Percentiles rank a stretch among this genome's conserved stretches.
These are phyloP conservation scores for Trichogramma dendrolimi DNA, from an alignment of 2,888 invertebrate species.

Conservation along the genomic window DNA sequence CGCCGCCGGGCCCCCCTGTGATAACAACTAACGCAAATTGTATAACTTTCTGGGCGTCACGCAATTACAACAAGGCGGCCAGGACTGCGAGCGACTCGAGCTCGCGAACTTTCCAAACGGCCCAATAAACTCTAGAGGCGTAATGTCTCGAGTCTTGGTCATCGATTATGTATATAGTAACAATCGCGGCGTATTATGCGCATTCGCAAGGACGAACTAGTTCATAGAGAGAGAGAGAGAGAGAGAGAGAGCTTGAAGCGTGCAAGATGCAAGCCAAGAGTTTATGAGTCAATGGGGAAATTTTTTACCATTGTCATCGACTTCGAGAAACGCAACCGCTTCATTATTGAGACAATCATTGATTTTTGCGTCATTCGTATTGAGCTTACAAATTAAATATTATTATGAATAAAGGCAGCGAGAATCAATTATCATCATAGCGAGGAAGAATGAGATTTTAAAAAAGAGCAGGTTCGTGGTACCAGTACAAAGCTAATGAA, in stretches of 20 bases:
- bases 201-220: not conserved
- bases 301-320: not conserved
- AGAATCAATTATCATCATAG: too few relatives aligned
- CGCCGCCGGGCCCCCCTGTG: conserved; percentile 1
- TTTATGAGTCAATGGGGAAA: not conserved
- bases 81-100: conserved; percentile 3
- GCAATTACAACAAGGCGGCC: conserved; percentile 17
- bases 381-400: too few relatives aligned
- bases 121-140: conserved; percentile 11
- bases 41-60: conserved; percentile 19
- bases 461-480: too few relatives aligned
- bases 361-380: too few relatives aligned
- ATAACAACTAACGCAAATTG: conserved; percentile 24
- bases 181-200: not conserved
- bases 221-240: not conserved
- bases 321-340: too few relatives aligned
- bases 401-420: too few relatives aligned
- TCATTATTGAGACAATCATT: too few relatives aligned
- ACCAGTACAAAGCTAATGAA: too few relatives aligned
- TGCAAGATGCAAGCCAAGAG: not conserved
- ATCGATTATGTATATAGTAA: not conserved
- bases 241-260: not conserved
- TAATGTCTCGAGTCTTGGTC: not conserved
- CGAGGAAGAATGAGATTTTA: too few relatives aligned
- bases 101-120: conserved; percentile 23